These are phyloP conservation scores for Drosophila cognata DNA, from an alignment of 2,888 invertebrate genomes.

Conservation along the genomic window DNA sequence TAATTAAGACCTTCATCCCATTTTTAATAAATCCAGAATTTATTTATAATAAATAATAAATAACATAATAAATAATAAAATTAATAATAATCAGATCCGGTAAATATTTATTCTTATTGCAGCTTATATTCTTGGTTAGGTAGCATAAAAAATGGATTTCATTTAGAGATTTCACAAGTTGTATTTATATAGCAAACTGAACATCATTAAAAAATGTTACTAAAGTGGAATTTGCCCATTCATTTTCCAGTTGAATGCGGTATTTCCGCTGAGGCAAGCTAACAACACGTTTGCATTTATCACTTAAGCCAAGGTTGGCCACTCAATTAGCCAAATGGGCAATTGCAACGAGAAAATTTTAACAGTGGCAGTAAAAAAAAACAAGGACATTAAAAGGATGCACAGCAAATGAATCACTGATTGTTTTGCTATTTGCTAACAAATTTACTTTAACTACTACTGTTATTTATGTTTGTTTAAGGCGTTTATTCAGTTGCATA, in stretches of 20 bases:
- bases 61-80: no score
- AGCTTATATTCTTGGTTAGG: no score
- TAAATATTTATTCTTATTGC: no score
- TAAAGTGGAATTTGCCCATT: background rate
- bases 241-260: background rate
- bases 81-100: no score
- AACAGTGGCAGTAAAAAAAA: background rate
- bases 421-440: slow-evolving; percentile 20
- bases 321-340: slow-evolving; percentile 48
- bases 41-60: no score
- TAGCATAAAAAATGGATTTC: no score
- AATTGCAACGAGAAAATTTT: slow-evolving; percentile 10
- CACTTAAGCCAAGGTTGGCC: slow-evolving; percentile 21
- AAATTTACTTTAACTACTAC: slow-evolving; percentile 13
- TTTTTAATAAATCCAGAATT: no score
- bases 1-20: no score
- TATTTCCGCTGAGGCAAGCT: background rate
- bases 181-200: background rate
- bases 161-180: background rate
- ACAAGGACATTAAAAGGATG: slow-evolving; percentile 30
- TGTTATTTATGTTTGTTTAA: background rate
- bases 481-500: background rate
- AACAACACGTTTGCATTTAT: slow-evolving; percentile 8
- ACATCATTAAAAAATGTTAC: background rate
- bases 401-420: slow-evolving; percentile 14